Evolutionary conservation across 92 coral and sea anemone genomes (phyloP).

Genomic region (Virgularia gustaviana): DNA sequence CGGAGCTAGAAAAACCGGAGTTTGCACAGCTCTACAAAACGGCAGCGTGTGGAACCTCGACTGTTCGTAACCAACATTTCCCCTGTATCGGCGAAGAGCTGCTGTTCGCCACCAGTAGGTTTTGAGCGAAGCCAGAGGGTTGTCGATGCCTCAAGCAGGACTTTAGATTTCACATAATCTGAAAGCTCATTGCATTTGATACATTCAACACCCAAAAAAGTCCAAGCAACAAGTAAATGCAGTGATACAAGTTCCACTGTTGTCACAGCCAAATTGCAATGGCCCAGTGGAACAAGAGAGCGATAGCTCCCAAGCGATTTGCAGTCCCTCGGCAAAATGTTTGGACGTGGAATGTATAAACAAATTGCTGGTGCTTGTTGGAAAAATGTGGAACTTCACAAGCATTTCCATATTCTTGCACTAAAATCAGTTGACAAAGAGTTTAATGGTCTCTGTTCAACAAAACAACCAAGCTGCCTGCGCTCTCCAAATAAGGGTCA

Average conservation of each 20-base stretch:
- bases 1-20: too few species aligned
- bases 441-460: slow-evolving; percentile 53
- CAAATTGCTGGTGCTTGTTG: slow-evolving; percentile 64
- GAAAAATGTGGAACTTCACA: slow-evolving; percentile 40
- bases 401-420: slow-evolving; percentile 44
- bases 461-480: slow-evolving; percentile 55
- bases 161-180: neutral
- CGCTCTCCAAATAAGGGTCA: slow-evolving; percentile 50
- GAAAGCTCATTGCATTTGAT: neutral
- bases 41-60: neutral
- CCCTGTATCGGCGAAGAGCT: neutral
- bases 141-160: too few species aligned
- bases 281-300: slow-evolving; percentile 43
- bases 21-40: too few species aligned
- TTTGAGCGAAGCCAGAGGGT: neutral
- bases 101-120: neutral
- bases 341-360: slow-evolving; percentile 55
- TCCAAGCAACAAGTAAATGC: neutral
- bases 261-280: slow-evolving; percentile 44
- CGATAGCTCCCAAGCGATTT: slow-evolving; percentile 58
- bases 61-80: slow-evolving; percentile 1
- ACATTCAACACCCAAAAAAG: slow-evolving; percentile 16
- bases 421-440: slow-evolving; percentile 49
- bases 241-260: neutral
- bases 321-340: slow-evolving; percentile 63